Evolutionary conservation across 2,113 vertebrate species (phyloP).

Genomic region (Cygnus buccinator): DNA sequence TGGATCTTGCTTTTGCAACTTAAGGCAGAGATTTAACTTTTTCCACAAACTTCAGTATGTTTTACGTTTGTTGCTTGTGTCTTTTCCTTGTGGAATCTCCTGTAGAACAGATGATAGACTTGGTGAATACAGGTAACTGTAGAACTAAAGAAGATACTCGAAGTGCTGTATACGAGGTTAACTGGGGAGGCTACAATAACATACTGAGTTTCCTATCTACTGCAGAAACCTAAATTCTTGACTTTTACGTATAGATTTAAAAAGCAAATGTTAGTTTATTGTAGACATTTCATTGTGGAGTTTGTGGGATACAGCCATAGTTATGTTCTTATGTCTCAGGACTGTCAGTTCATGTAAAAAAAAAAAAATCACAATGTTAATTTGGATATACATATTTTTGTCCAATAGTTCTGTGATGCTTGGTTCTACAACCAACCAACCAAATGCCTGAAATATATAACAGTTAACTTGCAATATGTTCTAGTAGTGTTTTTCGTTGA

Average conservation of each 20-base stretch:
- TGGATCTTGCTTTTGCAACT: not conserved
- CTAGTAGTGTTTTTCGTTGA: not conserved
- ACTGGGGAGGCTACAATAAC: not conserved
- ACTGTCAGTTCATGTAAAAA: not conserved
- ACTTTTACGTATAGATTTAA: not conserved
- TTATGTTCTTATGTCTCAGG: not conserved
- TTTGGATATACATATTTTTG: not conserved
- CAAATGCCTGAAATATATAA: not conserved
- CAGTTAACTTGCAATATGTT: not conserved
- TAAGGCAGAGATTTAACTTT: not conserved
- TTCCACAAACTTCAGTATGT: not conserved
- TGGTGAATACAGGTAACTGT: not conserved
- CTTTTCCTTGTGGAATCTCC: not conserved
- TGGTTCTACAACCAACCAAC: not conserved
- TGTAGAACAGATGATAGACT: not conserved
- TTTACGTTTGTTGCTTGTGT: not conserved
- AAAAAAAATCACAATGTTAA: rapidly evolving
- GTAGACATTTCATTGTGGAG: not conserved
- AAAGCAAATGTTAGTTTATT: not conserved
- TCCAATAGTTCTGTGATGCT: not conserved
- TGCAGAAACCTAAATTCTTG: not conserved
- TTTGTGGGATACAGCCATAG: rapidly evolving
- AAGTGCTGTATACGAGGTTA: not conserved
- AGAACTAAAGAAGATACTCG: not conserved
- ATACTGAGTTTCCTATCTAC: not conserved